phyloP scores from a whole-genome alignment of 2,888 invertebrate species.

The Amphipoea lucens region DNA sequence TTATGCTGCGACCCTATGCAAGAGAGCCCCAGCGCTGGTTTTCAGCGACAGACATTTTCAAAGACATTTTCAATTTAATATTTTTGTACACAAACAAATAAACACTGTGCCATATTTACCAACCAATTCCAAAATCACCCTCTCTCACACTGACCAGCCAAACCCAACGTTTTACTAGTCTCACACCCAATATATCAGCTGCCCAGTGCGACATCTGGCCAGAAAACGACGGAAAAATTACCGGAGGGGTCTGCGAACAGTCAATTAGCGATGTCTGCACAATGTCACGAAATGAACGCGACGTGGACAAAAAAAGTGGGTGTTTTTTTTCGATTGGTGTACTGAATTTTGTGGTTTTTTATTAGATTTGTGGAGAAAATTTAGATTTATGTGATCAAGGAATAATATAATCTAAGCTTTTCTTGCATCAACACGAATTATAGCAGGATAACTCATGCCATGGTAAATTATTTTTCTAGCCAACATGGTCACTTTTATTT shows the following conservation, averaged over 20 bases:
- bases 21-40: too few species aligned
- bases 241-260: conserved; percentile 59
- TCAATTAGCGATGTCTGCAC: conserved; percentile 72
- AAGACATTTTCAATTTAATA: too few species aligned
- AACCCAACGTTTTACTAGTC: conserved; percentile 4
- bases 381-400: background rate
- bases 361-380: background rate
- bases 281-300: conserved; percentile 53
- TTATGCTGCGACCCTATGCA: too few species aligned
- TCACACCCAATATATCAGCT: conserved; percentile 34
- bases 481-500: too few species aligned
- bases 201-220: conserved; percentile 53
- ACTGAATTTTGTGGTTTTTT: background rate
- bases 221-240: conserved; percentile 65
- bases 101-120: background rate
- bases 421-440: too few species aligned
- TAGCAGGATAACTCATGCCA: too few species aligned
- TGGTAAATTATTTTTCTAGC: too few species aligned
- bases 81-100: background rate
- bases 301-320: conserved; percentile 15
- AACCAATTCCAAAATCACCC: background rate
- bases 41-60: too few species aligned
- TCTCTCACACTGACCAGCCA: background rate
- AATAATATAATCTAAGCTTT: too few species aligned
- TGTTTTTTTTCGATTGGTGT: background rate